Base-by-base conservation (phyloP, 2,797 vertebrate genomes). In the Hippoglossus hippoglossus region DNA sequence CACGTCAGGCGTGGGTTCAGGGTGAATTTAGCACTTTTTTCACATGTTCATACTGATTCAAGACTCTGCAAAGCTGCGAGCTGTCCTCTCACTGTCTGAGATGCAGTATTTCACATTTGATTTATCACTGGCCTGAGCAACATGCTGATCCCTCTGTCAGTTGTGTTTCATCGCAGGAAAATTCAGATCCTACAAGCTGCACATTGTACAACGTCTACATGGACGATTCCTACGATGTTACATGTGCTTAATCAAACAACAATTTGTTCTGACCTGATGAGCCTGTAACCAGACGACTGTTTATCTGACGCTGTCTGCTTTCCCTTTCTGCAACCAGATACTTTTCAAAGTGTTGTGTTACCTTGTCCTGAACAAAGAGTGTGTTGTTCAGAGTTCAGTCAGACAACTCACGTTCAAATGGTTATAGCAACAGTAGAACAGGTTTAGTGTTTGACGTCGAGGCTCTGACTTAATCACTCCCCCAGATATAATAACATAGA, bases 211-310 rank as follows among this genome's bases (percentile, higher is more conserved):
- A 9, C 10, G 9, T 34, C 31, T 11, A 34, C 31, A 34, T 34
- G 31, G 9, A 34, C 36, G 15, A 52, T 15, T 57, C 5, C 21
- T 28, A 9, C 44, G 49, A 31, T 34, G 16, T 63, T 54, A 64
- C 54, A 68, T 63, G 53, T 71, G 51, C 16, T 66, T 49, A 11
- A 65, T 13, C 25, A 12, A 61, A 72, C 26, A 61, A 72, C 26
- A 15, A 49, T 63, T 66, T 73, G 26, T 63, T 52, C 5, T 65
- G 16, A 15, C 4, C 34, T 56, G 28, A 63, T 36, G 34, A 41
- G 18, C 64, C 52, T 67, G 66, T 46, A 60, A 81, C 56, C 25
- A 4, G 47, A 73, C 10, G 2, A 2, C 39, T 5, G 4, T 63
- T 34, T 10, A 15, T 7, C 31, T 44, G 57, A 70, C 36, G 3